phyloP scores from a whole-genome alignment of 2,888 invertebrate species.

The Synanthedon andrenaeformis region DNA sequence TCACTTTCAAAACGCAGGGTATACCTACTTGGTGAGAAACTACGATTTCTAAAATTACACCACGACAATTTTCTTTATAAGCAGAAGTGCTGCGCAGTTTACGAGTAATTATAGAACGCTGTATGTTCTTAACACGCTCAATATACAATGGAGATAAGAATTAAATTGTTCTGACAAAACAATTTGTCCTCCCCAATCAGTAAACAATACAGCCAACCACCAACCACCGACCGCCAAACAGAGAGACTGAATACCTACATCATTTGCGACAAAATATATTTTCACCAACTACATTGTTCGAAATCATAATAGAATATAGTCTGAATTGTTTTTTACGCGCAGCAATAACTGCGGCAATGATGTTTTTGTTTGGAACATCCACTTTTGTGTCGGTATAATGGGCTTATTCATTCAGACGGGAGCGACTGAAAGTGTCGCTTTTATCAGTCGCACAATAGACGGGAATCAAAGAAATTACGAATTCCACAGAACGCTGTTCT shows the following conservation, averaged over 20 bases:
- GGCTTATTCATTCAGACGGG: conserved; percentile 63
- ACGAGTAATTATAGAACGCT: no score
- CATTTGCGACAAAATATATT: conserved; percentile 37
- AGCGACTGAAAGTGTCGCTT: conserved; percentile 59
- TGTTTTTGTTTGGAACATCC: conserved; percentile 61
- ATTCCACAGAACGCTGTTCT: conserved; percentile 49
- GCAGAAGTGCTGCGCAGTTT: no score
- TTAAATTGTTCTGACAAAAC: no score
- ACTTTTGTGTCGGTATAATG: conserved; percentile 64
- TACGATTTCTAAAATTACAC: no score
- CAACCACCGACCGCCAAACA: conserved; percentile 1
- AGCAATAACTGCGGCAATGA: conserved; percentile 46
- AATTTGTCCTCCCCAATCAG: conserved; percentile 4
- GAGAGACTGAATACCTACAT: conserved; percentile 9
- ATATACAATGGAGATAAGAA: no score
- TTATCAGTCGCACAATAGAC: conserved; percentile 61
- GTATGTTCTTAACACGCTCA: no score
- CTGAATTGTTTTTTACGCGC: conserved; percentile 45
- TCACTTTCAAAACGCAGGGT: no score
- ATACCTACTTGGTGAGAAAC: no score
- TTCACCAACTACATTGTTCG: conserved; percentile 42
- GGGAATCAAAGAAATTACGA: conserved; percentile 66
- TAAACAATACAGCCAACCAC: conserved; percentile 5
- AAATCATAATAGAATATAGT: conserved; percentile 46
- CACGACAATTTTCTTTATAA: no score